These are phyloP conservation scores for Erebia ligea DNA, from an alignment of 2,888 invertebrate genomes.

Conservation along the genomic window DNA sequence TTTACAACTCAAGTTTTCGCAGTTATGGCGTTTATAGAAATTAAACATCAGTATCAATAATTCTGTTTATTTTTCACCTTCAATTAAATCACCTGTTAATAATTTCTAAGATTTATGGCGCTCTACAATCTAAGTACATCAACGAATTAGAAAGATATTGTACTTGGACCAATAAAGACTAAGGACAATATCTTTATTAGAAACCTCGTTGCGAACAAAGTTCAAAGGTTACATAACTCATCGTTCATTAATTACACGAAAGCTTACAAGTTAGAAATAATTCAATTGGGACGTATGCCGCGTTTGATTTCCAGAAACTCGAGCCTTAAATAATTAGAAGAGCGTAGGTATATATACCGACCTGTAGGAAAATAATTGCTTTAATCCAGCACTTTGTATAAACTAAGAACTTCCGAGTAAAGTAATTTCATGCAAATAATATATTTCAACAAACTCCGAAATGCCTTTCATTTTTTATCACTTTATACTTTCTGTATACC, in stretches of 20 bases:
- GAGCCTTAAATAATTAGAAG: not conserved
- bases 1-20: too few species aligned
- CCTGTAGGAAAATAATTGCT: not conserved
- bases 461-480: too few species aligned
- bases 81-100: not conserved
- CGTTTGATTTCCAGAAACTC: not conserved
- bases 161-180: not conserved
- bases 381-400: not conserved
- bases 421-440: not conserved
- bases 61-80: not conserved
- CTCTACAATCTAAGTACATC: not conserved
- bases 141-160: not conserved
- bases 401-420: not conserved
- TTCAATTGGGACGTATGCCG: not conserved
- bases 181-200: not conserved
- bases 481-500: too few species aligned
- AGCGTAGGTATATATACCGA: not conserved
- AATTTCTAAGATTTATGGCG: not conserved
- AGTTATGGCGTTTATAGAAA: too few species aligned
- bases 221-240: not conserved
- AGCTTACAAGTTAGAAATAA: slow-evolving; percentile 1
- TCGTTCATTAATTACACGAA: not conserved
- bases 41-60: too few species aligned
- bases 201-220: not conserved
- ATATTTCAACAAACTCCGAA: not conserved